Evolutionary conservation across 2,113 vertebrate genomes (phyloP).

Genomic region (Tympanuchus pallidicinctus): DNA sequence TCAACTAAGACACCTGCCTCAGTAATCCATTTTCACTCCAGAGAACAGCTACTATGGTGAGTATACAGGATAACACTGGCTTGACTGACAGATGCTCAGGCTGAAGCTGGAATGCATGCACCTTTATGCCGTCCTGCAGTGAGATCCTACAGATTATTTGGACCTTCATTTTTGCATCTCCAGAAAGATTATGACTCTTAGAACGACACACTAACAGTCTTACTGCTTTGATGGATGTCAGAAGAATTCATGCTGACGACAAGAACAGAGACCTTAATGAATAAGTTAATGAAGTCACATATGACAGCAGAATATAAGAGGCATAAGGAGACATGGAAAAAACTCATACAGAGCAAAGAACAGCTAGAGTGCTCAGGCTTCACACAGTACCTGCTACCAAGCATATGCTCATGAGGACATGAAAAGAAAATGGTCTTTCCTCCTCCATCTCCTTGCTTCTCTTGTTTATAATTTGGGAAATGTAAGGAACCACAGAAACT

Average conservation of each 20-base stretch:
- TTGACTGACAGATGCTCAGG: conserved; percentile 43
- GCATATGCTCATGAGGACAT: neutral
- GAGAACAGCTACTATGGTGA: neutral
- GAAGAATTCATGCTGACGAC: neutral
- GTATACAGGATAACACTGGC: neutral
- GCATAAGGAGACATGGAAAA: conserved; percentile 11
- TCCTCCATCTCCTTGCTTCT: neutral
- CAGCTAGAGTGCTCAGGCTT: neutral
- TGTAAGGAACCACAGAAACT: neutral
- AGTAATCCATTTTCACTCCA: conserved; percentile 42
- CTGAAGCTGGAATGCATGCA: neutral
- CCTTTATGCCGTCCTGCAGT: neutral
- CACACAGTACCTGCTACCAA: neutral
- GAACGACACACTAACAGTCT: neutral
- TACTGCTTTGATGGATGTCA: neutral
- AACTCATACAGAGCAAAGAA: neutral
- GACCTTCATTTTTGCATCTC: conserved; percentile 14
- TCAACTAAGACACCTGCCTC: conserved; percentile 19
- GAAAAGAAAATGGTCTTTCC: neutral
- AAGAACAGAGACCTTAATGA: neutral
- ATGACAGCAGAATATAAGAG: conserved; percentile 20
- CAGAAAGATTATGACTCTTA: neutral
- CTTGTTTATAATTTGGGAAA: neutral
- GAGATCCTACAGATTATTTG: conserved; percentile 13
- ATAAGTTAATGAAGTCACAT: conserved; percentile 45